phyloP scores from a whole-genome alignment of 2,797 vertebrate genomes.

The Gambusia yucatana region DNA sequence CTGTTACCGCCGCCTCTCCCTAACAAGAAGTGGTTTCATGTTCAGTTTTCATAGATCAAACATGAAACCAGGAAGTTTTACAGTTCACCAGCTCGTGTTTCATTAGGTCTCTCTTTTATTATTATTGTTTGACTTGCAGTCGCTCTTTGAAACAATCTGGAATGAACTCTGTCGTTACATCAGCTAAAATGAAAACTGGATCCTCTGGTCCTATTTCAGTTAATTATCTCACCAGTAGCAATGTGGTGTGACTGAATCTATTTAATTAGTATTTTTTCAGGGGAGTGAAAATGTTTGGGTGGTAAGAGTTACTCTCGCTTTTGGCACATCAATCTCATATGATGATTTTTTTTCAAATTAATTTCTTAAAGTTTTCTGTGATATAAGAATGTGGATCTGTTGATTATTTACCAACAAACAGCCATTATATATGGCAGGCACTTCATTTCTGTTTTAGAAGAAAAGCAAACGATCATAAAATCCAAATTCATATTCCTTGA shows the following conservation, averaged over 20 bases:
- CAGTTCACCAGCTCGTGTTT: neutral
- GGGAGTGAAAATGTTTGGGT: neutral
- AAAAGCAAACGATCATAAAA: neutral
- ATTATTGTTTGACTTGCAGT: neutral
- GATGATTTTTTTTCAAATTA: neutral
- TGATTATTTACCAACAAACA: neutral
- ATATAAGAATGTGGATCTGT: neutral
- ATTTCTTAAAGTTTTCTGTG: neutral
- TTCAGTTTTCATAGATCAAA: neutral
- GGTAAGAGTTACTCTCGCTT: neutral
- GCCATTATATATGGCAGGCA: neutral
- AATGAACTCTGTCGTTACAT: neutral
- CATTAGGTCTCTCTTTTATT: neutral
- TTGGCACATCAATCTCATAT: neutral
- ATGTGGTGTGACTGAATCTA: neutral
- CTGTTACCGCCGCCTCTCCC: neutral
- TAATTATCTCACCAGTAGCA: neutral
- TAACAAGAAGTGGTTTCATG: neutral
- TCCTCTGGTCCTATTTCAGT: neutral
- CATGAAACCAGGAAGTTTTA: neutral
- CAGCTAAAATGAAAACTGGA: neutral
- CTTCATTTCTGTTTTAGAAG: neutral
- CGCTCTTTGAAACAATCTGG: neutral
- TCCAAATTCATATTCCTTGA: neutral
- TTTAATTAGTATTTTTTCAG: neutral